Percentiles rank a stretch among this genome's conserved stretches.
phyloP scores from a whole-genome alignment of 2,888 invertebrate genomes.

The Melinopterus prodromus region DNA sequence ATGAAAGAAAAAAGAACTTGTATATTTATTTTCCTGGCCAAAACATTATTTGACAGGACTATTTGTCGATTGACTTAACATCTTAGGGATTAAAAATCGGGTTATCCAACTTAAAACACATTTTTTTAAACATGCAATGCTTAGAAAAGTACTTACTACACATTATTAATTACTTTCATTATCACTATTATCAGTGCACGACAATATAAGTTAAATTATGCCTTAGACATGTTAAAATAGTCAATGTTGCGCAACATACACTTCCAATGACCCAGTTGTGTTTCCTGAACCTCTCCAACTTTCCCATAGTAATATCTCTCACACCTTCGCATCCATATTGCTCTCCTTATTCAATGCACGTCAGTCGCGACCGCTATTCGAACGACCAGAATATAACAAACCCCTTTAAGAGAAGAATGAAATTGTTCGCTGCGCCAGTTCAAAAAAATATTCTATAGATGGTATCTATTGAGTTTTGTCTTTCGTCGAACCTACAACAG shows the following conservation, averaged over 20 bases:
- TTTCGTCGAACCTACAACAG: not conserved
- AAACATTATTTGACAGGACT: no score
- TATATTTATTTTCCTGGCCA: no score
- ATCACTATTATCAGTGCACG: not conserved
- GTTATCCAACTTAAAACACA: no score
- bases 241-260: not conserved
- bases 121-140: no score
- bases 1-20: no score
- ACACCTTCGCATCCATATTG: not conserved
- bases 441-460: not conserved
- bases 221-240: not conserved
- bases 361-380: not conserved
- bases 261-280: not conserved
- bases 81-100: no score
- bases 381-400: not conserved
- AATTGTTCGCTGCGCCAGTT: not conserved
- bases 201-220: not conserved
- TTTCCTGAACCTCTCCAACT: not conserved
- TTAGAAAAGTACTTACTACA: no score
- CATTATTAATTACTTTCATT: no score
- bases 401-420: not conserved
- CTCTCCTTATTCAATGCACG: not conserved
- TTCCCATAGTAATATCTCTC: not conserved
- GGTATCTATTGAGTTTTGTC: not conserved
- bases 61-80: no score